Evolutionary conservation across 1,140 invertebrate genomes (phyloP).

Genomic region (Bradynema listronoti): DNA sequence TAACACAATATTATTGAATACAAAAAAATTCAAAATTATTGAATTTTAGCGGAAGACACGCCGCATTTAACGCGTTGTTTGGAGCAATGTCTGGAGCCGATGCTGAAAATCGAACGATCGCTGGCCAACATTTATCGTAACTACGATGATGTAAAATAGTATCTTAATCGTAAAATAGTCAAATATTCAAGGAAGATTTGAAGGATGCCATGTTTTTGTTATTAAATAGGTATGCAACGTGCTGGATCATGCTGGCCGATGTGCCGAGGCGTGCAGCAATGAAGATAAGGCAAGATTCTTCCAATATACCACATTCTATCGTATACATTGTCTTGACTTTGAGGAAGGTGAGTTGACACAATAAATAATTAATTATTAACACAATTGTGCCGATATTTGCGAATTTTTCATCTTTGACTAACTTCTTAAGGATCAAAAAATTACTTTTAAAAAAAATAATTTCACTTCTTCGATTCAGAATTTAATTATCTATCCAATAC

Average conservation of each 20-base stretch:
- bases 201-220: too few species aligned
- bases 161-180: background rate
- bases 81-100: constrained; percentile 35
- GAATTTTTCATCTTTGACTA: too few species aligned
- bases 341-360: constrained; percentile 39
- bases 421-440: too few species aligned
- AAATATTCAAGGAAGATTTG: background rate
- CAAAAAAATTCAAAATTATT: too few species aligned
- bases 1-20: background rate
- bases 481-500: too few species aligned
- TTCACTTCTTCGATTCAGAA: too few species aligned
- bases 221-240: constrained; percentile 41
- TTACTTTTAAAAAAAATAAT: too few species aligned
- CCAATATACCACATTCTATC: constrained; percentile 52
- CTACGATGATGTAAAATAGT: constrained; percentile 27
- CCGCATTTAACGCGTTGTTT: constrained; percentile 34
- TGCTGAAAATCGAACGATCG: constrained; percentile 31
- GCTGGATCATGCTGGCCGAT: constrained; percentile 41
- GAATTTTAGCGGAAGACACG: too few species aligned
- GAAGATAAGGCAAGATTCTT: constrained; percentile 43
- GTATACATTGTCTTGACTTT: constrained; percentile 50
- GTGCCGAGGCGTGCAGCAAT: constrained; percentile 34
- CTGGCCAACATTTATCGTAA: constrained; percentile 35
- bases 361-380: too few species aligned
- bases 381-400: too few species aligned